Evolutionary conservation across 2,113 vertebrate species (phyloP).

Genomic region (Myanophis thanlyinensis): DNA sequence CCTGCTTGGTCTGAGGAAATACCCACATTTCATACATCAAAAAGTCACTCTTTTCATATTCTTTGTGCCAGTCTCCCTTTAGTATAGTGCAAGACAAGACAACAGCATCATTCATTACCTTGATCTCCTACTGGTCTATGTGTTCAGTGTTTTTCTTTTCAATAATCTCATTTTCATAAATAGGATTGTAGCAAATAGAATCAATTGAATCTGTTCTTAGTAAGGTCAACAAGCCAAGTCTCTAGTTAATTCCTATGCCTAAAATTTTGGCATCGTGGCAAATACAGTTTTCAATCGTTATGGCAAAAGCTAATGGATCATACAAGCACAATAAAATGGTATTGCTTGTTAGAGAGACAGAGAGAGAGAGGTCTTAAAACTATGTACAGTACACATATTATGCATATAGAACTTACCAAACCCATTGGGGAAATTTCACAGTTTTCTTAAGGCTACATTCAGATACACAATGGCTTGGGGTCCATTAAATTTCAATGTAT

Average conservation of each 20-base stretch:
- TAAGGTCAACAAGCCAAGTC: conserved; percentile 73
- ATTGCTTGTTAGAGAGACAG: neutral
- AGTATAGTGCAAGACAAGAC: conserved; percentile 61
- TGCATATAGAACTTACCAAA: neutral
- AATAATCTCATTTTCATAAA: conserved; percentile 76
- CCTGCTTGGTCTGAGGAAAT: conserved; percentile 70
- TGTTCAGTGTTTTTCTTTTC: conserved; percentile 64
- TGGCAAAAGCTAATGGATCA: conserved; percentile 44
- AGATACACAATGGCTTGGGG: neutral
- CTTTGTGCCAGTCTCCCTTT: conserved; percentile 56
- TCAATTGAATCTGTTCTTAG: conserved; percentile 77
- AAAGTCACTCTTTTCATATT: conserved; percentile 66
- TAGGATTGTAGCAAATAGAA: conserved; percentile 79
- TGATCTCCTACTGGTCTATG: conserved; percentile 74
- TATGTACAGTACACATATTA: neutral
- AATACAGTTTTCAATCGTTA: conserved; percentile 66
- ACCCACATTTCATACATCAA: conserved; percentile 69
- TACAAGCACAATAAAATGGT: neutral
- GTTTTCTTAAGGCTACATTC: neutral
- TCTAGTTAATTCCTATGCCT: conserved; percentile 73
- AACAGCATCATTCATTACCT: conserved; percentile 73
- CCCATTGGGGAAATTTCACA: neutral
- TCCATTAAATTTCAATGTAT: neutral
- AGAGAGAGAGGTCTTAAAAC: neutral
- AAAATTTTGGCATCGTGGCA: conserved; percentile 64